Evolutionary conservation across 2,888 invertebrate genomes (phyloP).

Genomic region (Watsonalla cultraria): DNA sequence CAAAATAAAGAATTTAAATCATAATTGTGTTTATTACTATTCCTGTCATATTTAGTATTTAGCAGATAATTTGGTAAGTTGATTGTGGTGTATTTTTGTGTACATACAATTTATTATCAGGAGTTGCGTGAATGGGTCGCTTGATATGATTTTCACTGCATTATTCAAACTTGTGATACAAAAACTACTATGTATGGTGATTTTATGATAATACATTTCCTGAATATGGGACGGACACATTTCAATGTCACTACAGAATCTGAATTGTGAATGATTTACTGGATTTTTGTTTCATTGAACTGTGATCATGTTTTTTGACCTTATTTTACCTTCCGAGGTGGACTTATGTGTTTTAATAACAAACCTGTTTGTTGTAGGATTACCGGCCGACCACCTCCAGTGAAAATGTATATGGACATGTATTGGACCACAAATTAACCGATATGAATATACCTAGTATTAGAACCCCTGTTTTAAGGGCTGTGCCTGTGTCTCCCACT

Average conservation of each 20-base stretch:
- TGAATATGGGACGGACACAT: conserved; percentile 19
- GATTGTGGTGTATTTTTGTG: conserved; percentile 13
- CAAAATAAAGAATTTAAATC: conserved; percentile 41
- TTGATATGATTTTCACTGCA: conserved; percentile 33
- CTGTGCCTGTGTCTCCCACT: conserved; percentile 57
- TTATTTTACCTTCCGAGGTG: neutral
- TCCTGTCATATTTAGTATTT: conserved; percentile 20
- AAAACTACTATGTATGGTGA: conserved; percentile 28
- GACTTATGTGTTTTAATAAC: conserved; percentile 6
- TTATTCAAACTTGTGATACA: conserved; percentile 18
- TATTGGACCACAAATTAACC: conserved; percentile 71
- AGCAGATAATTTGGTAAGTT: conserved; percentile 25
- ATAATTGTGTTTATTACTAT: conserved; percentile 47
- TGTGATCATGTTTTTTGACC: conserved; percentile 5
- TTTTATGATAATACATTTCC: conserved; percentile 40
- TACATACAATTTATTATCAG: conserved; percentile 19
- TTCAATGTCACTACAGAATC: conserved; percentile 10
- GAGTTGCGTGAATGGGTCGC: conserved; percentile 29
- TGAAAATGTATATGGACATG: conserved; percentile 69
- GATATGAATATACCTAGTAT: conserved; percentile 70
- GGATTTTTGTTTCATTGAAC: conserved; percentile 7
- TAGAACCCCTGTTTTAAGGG: conserved; percentile 67
- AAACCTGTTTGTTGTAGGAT: conserved; percentile 61
- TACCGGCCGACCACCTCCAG: conserved; percentile 77
- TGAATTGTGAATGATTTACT: conserved; percentile 7